These are phyloP conservation scores for Glyptemys insculpta DNA, from an alignment of 2,797 vertebrate species.

Conservation along the genomic window DNA sequence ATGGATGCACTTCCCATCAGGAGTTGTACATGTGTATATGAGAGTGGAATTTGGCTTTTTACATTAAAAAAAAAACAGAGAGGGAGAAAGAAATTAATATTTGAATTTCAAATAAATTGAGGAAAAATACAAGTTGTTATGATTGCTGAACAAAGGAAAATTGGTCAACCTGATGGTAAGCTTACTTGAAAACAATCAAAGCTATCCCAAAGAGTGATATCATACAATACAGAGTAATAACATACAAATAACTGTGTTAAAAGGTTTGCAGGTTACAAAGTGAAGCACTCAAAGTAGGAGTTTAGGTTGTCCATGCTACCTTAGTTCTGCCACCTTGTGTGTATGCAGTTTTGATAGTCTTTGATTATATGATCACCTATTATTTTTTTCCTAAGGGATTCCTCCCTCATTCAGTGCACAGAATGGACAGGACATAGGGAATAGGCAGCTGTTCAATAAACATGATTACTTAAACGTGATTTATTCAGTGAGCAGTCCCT, in stretches of 20 bases:
- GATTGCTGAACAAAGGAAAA: not conserved
- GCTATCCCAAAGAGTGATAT: not conserved
- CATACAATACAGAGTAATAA: not conserved
- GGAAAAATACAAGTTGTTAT: not conserved
- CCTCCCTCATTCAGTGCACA: not conserved
- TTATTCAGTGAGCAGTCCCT: not conserved
- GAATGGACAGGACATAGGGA: not conserved
- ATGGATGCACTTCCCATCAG: not conserved
- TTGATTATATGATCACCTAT: not conserved
- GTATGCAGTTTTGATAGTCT: not conserved
- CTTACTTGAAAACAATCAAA: not conserved
- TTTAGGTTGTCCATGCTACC: not conserved
- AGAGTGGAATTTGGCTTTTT: not conserved
- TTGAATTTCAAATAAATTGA: fast-evolving
- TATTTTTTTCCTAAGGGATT: not conserved
- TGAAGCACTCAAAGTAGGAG: too few relatives aligned
- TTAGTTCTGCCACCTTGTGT: not conserved
- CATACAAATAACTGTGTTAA: not conserved
- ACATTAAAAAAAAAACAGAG: not conserved
- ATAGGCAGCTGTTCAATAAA: not conserved
- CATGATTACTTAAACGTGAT: not conserved
- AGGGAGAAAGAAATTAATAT: fast-evolving
- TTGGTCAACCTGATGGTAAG: not conserved
- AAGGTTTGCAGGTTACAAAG: not conserved
- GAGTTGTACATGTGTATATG: fast-evolving